phyloP scores from a whole-genome alignment of 2,797 vertebrate genomes.

The Buphagus erythrorhynchus region DNA sequence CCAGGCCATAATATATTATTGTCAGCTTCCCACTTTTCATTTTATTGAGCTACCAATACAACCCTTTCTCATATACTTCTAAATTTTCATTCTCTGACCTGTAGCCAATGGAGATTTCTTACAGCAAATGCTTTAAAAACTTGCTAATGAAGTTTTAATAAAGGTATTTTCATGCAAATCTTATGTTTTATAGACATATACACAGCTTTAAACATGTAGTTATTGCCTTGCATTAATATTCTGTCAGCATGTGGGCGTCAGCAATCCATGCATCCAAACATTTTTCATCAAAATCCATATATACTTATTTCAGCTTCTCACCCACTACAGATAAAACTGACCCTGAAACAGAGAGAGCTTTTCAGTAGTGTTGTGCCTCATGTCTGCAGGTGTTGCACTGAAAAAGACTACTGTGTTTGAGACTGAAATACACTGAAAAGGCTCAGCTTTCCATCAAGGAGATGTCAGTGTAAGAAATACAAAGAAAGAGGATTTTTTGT shows the following conservation, averaged over 20 bases:
- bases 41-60: background rate
- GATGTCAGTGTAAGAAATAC: background rate
- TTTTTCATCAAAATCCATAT: background rate
- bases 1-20: background rate
- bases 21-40: background rate
- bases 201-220: background rate
- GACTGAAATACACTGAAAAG: background rate
- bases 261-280: background rate
- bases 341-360: background rate
- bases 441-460: background rate
- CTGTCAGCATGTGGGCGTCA: background rate
- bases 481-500: background rate
- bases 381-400: background rate
- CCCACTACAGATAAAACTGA: background rate
- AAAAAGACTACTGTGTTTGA: background rate
- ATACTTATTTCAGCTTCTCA: background rate
- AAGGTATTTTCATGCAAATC: background rate
- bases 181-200: background rate
- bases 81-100: background rate
- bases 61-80: background rate
- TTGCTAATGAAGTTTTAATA: background rate
- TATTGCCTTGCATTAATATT: background rate
- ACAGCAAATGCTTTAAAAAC: accelerated
- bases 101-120: background rate
- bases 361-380: background rate